Evolutionary conservation across 2,797 vertebrate species (phyloP), one percentile per base, ranked within the genome.

Genomic region (Luscinia megarhynchos): DNA sequence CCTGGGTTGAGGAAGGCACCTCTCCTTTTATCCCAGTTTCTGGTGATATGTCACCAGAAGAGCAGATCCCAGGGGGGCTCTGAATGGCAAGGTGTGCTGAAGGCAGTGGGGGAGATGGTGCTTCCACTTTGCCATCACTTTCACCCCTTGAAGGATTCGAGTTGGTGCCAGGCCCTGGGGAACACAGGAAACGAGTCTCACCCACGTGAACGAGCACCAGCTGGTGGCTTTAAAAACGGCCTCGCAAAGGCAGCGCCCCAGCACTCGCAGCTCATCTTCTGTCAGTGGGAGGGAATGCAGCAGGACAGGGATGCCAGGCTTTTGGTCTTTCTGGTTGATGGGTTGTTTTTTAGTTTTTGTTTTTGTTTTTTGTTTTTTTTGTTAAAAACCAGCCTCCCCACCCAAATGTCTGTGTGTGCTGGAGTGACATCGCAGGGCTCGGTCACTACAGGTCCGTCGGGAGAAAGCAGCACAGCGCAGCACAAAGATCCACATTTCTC

Each of bases 181-280:
- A 99, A 98, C 98, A 99, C 98, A 99, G 98, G 98, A 99, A 98
- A 99, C 96, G 97, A 98, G 97, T 99, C 98, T 99, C 98, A 99
- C 98, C 98, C 98, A 98, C 97, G 97, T 98, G 98, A 97, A 98
- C 93, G 85, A 96, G 98, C 97, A 98, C 97, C 98, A 98, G 98
- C 98, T 93, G 98, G 97, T 92, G 97, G 96, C 90, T 96, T 96
- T 96, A 53, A 26, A 90, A 73, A 96, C 87, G 97, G 97, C 97
- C 98, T 94, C 58, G 95, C 96, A 95, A 79, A 97, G 98, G 98
- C 97, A 97, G 97, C 36, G 97, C 97, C 97, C 81, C 85, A 77
- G 92, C 88, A 67, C 94, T 87, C 29, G 70, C 66, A 64, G 96
- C 78, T 93, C 48, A 64, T 93, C 94, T 87, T 94, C 94, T 51